Evolutionary conservation across 2,888 invertebrate species (phyloP), one percentile per base, ranked within the genome.

Genomic region (Gastracanthus pulcherrimus): DNA sequence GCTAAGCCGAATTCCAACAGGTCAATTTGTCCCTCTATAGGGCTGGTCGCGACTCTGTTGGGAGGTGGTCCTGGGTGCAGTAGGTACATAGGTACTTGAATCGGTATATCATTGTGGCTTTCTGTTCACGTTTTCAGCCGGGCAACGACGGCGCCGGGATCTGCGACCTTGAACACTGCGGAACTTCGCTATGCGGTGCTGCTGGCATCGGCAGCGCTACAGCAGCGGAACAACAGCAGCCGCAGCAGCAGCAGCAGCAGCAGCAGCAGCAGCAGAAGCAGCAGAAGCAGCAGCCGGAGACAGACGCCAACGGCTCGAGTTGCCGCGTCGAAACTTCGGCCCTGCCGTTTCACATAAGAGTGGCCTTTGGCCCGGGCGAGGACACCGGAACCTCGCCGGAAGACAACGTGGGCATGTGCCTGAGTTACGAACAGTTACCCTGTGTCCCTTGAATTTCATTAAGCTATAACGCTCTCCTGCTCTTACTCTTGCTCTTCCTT

Each of bases 81-180:
- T 9, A 26, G 3, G 9, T 11, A 55, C 26, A 55, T 11, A 55
- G 23, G 29, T 11, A 11, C 36, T 26, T 16, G 9, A 60, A 79
- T 31, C 19, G 26, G 16, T 51, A 16, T 62, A 51, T 58, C 38
- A 31, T 29, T 82, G 36, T 2, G 19, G 36, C 62, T 6, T 51
- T 7, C n/a, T 11, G 23, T 34, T 19, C 45, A 62, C 36, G 62
- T 72, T 79, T 82, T 83, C 91, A 95, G 95, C 93, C 94, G 2
- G 93, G 93, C 1, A 93, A 93, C 81, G 91, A 92, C 83, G 93
- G 93, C 0, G 93, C 94, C 0, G 95, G 95, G 0, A 93, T 95
- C 9, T 97, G 97, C 88, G 96, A 96, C 89, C 94, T 96, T 5
- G 94, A 96, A 62, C 96, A 96, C 87, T 97, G 97, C 90, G 97